Evolutionary conservation across 2,797 vertebrate species (phyloP).

Genomic region (Poeciliopsis gracilis): DNA sequence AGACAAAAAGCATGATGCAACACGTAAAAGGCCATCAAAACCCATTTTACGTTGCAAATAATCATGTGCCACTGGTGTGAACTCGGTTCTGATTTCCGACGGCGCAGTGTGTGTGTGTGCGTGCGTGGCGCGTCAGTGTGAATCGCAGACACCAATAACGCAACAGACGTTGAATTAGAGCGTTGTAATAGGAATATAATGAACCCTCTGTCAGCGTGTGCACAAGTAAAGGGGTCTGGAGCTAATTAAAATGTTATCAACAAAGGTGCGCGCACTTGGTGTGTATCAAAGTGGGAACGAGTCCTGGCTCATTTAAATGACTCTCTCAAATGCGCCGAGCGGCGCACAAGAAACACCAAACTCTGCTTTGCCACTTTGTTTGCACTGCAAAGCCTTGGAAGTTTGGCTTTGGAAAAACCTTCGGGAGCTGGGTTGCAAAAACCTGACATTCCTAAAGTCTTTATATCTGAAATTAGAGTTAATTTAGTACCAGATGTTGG

Average conservation of each 20-base stretch:
- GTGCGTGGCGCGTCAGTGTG: conserved; percentile 5
- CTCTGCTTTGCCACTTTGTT: neutral
- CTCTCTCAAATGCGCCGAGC: neutral
- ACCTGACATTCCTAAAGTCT: neutral
- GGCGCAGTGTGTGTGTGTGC: conserved; percentile 1
- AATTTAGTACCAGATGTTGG: neutral
- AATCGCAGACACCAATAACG: conserved; percentile 23
- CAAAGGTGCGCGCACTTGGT: neutral
- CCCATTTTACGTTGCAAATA: conserved; percentile 14
- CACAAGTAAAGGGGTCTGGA: conserved; percentile 20
- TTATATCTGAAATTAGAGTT: neutral
- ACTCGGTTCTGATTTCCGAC: conserved; percentile 27
- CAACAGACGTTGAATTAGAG: conserved; percentile 33
- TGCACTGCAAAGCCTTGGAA: neutral
- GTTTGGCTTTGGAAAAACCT: neutral
- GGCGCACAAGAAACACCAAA: neutral
- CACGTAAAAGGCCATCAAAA: neutral
- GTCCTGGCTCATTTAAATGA: conserved; percentile 7
- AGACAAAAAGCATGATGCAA: neutral
- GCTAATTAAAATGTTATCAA: conserved; percentile 32
- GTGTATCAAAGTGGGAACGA: neutral
- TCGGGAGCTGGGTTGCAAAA: neutral
- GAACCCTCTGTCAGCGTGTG: conserved; percentile 22
- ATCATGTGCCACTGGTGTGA: conserved; percentile 15
- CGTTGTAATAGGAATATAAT: conserved; percentile 43